Base-by-base conservation (phyloP, 2,888 invertebrate species). In the Eucera pruinosa region DNA sequence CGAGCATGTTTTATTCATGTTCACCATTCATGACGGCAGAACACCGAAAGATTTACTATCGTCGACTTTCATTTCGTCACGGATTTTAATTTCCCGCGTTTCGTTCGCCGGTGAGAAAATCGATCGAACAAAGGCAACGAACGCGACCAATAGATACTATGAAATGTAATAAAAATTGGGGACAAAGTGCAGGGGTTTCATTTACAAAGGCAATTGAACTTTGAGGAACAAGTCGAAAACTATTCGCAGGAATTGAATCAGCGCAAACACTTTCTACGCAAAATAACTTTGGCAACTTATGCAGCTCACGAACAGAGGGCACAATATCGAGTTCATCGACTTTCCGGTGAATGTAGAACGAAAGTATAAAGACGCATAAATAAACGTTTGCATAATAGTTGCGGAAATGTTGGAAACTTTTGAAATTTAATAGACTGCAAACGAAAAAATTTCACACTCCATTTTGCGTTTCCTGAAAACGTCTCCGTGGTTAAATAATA, bases 1-100 rank as follows among this genome's bases (percentile, higher is more conserved):
- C 52, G 36, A 58, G 33, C 66, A 85, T 84, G 80, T 81, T 80
- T 85, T 84, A 85, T 85, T 84, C 84, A 84, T 78, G 68, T 41
- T 33, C 20, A 30, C 71, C 78, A 72, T 75, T 80, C 66, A 73
- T 68, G 73, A 45, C 47, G 41, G 47, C 11, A 20, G 61, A 58
- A 55, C 60, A 25, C 20, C 62, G 58, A 47, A 58, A 64, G 61
- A 77, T 80, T 73, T 81, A 77, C 77, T 68, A 67, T 47, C 52
- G 39, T 33, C n/a, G 55, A 64, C 62, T 70, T 27, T 65, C 73
- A 39, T 43, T 48, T n/a, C 23, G 58, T 58, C 72, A 20, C 43
- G 58, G 55, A 65, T 64, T 62, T 39, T 33, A 65, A 57, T 65
- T 50, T 69, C 20, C 33, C 36, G 13, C 4, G 58, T 45, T 45